phyloP scores from a whole-genome alignment of 92 coral and sea anemone genomes.

The Porites lobata region DNA sequence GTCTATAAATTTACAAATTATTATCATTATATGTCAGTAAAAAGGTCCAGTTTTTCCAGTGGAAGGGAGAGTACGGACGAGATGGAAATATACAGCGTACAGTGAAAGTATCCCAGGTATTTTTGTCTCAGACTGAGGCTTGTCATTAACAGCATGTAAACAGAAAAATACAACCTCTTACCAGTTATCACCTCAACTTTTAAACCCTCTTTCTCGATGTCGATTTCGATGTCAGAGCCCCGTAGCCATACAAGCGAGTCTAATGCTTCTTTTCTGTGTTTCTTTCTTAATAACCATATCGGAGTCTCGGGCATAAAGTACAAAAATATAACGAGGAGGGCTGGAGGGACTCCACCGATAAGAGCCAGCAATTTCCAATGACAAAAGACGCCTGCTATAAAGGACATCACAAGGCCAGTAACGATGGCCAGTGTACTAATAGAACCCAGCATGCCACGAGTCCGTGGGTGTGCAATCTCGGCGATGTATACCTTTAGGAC shows the following conservation, averaged over 20 bases:
- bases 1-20: too few species aligned
- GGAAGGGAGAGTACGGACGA: too few species aligned
- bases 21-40: too few species aligned
- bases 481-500: slow-evolving; percentile 82
- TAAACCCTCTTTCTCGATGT: slow-evolving; percentile 78
- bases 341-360: slow-evolving; percentile 77
- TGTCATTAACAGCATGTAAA: not conserved
- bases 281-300: slow-evolving; percentile 80
- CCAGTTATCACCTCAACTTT: slow-evolving; percentile 79
- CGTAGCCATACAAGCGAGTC: slow-evolving; percentile 73
- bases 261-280: slow-evolving; percentile 73
- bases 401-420: slow-evolving; percentile 71
- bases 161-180: not conserved
- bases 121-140: too few species aligned
- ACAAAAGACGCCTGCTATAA: slow-evolving; percentile 61
- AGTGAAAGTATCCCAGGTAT: too few species aligned
- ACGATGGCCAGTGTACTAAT: slow-evolving; percentile 84
- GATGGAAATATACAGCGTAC: too few species aligned
- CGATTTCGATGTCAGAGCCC: slow-evolving; percentile 55
- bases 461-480: slow-evolving; percentile 81
- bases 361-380: slow-evolving; percentile 92
- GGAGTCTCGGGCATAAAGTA: slow-evolving; percentile 90
- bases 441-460: slow-evolving; percentile 84
- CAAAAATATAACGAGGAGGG: slow-evolving; percentile 74
- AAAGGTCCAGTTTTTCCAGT: too few species aligned